Evolutionary conservation across 2,888 invertebrate species (phyloP).

Genomic region (Eristalis pertinax): DNA sequence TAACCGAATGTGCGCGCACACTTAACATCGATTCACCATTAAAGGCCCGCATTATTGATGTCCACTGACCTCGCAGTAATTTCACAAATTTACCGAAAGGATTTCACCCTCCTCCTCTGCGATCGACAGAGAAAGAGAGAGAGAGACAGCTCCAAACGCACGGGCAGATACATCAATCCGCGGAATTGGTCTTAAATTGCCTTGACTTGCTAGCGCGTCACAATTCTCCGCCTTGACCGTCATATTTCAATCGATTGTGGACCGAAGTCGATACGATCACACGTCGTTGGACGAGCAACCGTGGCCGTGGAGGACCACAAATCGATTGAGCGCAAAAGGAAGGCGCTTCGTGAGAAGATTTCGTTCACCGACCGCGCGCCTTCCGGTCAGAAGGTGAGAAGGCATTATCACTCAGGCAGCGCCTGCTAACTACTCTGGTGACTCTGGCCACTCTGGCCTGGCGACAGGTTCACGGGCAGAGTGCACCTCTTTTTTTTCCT

Average conservation of each 20-base stretch:
- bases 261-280: conserved; percentile 17
- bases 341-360: conserved; percentile 67
- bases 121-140: no score
- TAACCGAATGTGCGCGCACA: conserved; percentile 48
- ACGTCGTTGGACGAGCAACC: neutral
- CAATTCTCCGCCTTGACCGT: conserved; percentile 48
- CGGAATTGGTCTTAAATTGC: conserved; percentile 57
- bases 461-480: conserved; percentile 6
- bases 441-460: neutral
- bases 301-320: conserved; percentile 24
- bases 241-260: conserved; percentile 55
- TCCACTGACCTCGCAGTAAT: conserved; percentile 70
- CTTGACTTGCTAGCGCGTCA: conserved; percentile 30
- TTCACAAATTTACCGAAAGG: conserved; percentile 63
- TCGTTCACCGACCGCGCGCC: neutral
- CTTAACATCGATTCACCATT: conserved; percentile 69
- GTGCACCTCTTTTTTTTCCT: conserved; percentile 13
- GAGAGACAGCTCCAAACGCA: neutral
- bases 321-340: conserved; percentile 59
- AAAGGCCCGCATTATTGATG: conserved; percentile 69
- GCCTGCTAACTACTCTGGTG: conserved; percentile 4
- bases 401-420: conserved; percentile 12
- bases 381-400: conserved; percentile 22
- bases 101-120: neutral
- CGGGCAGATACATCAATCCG: conserved; percentile 39